A percentile compares a stretch with the other conserved stretches of the same genome.
These are phyloP conservation scores for Urophycis tenuis DNA, from an alignment of 2,797 vertebrate genomes.

Conservation along the genomic window DNA sequence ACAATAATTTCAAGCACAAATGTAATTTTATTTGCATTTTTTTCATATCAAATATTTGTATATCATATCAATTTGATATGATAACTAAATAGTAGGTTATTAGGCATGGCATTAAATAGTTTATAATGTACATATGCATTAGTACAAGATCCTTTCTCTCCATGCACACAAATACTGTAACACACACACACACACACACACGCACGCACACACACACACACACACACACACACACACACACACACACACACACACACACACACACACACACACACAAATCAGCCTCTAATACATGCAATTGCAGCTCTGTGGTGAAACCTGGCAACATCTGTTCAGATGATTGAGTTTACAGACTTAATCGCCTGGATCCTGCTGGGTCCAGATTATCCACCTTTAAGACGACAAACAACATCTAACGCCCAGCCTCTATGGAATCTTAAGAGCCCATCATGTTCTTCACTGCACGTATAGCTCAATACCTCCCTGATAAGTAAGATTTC, in stretches of 20 bases:
- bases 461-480: not conserved
- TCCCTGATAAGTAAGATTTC: not conserved
- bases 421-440: not conserved
- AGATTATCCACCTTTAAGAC: slow-evolving; percentile 39
- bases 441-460: not conserved
- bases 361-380: slow-evolving; percentile 34
- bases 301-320: slow-evolving; percentile 38
- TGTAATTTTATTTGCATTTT: too few relatives aligned
- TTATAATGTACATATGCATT: not conserved
- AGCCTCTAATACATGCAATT: slow-evolving; percentile 1
- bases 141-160: not conserved
- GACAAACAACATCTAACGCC: slow-evolving; percentile 32
- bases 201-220: slow-evolving; percentile 8
- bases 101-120: not conserved
- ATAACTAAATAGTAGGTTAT: not conserved
- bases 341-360: slow-evolving; percentile 47
- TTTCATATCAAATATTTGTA: too few relatives aligned
- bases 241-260: not conserved
- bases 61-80: not conserved
- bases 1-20: not conserved
- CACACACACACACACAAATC: not conserved
- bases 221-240: slow-evolving; percentile 2
- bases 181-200: slow-evolving; percentile 10
- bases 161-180: too few relatives aligned
- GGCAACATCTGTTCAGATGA: slow-evolving; percentile 51